Conservation (phyloP, 2,888 invertebrate species). For the Mantis religiosa region DNA sequence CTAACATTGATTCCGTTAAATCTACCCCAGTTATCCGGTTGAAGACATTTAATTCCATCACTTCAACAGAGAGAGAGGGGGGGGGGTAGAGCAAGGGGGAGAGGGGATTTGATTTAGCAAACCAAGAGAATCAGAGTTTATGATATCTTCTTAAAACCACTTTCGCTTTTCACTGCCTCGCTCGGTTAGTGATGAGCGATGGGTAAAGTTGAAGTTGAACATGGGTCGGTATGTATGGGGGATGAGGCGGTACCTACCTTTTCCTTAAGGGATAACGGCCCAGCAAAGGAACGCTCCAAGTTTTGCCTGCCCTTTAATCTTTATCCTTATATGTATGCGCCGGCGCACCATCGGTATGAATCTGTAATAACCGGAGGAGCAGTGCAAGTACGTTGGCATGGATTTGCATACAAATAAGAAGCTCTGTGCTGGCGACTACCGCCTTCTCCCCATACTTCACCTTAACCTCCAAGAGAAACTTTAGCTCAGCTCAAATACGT, state of each 20-base stretch:
- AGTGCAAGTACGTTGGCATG: neutral
- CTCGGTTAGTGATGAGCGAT: neutral
- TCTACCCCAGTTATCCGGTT: neutral
- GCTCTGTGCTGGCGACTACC: neutral
- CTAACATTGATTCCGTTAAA: neutral
- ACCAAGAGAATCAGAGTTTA: neutral
- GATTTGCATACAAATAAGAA: conserved; percentile 17
- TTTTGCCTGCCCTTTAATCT: conserved; percentile 14
- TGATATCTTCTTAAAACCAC: neutral
- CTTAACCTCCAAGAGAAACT: neutral
- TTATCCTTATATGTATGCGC: conserved; percentile 17
- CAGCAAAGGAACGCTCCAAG: neutral
- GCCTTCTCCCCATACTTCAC: neutral
- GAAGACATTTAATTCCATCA: neutral
- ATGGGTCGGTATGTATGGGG: neutral
- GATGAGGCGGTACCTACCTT: neutral
- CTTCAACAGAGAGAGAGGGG: neutral
- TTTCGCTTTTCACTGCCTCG: neutral
- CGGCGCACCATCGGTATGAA: conserved; percentile 4
- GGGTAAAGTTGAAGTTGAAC: neutral
- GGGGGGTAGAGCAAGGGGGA: too few species aligned
- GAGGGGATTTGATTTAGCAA: neutral
- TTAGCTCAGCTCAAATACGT: neutral
- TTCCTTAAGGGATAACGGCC: conserved; percentile 1
- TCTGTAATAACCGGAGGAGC: conserved; percentile 5